Percentiles rank a stretch among this genome's conserved stretches.
phyloP scores from a whole-genome alignment of 1,140 invertebrate species.

The Zaprionus lachaisei region DNA sequence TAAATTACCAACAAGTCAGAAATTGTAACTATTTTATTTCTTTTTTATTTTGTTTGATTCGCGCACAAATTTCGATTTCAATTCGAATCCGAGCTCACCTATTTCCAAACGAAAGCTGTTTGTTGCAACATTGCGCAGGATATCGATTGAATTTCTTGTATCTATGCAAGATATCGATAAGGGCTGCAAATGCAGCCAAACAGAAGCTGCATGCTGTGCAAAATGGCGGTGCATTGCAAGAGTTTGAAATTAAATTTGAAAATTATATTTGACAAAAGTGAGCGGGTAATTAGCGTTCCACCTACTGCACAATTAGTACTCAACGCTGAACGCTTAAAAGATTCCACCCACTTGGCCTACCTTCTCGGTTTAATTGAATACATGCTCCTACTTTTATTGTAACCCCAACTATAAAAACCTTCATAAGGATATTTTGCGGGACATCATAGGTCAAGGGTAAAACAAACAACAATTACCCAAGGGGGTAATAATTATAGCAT shows the following conservation, averaged over 20 bases:
- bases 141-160: not conserved
- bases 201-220: not conserved
- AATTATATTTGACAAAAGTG: not conserved
- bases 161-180: not conserved
- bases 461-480: too few relatives aligned
- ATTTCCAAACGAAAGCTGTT: slow-evolving; percentile 5
- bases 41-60: not conserved
- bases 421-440: too few relatives aligned
- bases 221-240: not conserved
- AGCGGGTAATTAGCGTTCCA: too few relatives aligned
- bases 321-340: too few relatives aligned
- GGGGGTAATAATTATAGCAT: too few relatives aligned
- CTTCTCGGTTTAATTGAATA: too few relatives aligned
- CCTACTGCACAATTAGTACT: too few relatives aligned
- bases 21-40: not conserved
- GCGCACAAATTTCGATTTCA: not conserved
- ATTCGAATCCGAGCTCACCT: not conserved
- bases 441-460: too few relatives aligned
- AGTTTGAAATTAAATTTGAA: not conserved
- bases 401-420: too few relatives aligned
- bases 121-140: not conserved
- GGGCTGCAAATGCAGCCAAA: not conserved
- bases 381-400: too few relatives aligned
- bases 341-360: too few relatives aligned
- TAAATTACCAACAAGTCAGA: not conserved